Evolutionary conservation across 2,113 vertebrate species (phyloP).

Genomic region (Aleadryas rufinucha): DNA sequence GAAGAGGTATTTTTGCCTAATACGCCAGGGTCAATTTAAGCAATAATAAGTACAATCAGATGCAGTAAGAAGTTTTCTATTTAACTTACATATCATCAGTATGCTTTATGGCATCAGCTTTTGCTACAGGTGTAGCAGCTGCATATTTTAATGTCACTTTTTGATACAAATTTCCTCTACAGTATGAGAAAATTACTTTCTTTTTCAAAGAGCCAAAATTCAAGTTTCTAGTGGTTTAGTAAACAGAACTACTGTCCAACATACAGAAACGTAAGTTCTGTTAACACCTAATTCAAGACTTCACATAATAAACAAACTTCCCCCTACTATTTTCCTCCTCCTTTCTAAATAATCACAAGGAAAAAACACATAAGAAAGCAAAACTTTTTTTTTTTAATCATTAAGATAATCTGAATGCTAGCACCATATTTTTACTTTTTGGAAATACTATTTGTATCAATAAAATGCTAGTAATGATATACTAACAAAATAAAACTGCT

Average conservation of each 20-base stretch:
- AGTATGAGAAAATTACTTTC: not conserved
- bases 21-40: not conserved
- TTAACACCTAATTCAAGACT: not conserved
- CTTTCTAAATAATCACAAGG: conserved; percentile 1
- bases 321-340: not conserved
- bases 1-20: not conserved
- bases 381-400: not conserved
- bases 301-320: not conserved
- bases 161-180: not conserved
- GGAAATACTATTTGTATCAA: not conserved
- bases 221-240: not conserved
- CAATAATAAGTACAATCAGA: not conserved
- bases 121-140: not conserved
- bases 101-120: not conserved
- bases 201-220: not conserved
- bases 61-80: not conserved
- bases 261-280: not conserved
- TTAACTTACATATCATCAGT: not conserved
- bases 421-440: not conserved
- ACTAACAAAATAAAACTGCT: conserved; percentile 17
- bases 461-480: not conserved
- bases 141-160: not conserved
- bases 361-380: not conserved
- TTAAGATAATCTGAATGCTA: not conserved
- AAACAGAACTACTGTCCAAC: not conserved